phyloP scores from a whole-genome alignment of 1,140 invertebrate species.

The Tetraneura akinire region DNA sequence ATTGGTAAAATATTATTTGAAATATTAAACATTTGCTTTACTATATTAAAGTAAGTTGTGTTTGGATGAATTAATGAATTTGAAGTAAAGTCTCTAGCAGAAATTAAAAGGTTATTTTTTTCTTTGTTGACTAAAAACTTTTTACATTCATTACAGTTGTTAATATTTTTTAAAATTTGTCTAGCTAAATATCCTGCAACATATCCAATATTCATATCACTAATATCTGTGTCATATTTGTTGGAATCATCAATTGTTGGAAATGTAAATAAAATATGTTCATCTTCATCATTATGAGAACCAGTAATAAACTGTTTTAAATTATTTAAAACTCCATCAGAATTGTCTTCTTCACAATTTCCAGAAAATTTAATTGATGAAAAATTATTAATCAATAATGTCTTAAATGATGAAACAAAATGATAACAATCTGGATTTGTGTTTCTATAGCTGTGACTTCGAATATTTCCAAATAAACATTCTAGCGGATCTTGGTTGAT shows the following conservation, averaged over 20 bases:
- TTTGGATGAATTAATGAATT: background rate
- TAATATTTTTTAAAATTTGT: background rate
- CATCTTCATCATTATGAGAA: slow-evolving; percentile 2
- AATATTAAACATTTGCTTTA: background rate
- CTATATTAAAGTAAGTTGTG: background rate
- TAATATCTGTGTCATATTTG: background rate
- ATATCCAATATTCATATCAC: background rate
- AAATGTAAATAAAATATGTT: background rate
- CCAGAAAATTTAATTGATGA: no score
- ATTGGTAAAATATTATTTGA: background rate
- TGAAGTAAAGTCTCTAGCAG: background rate
- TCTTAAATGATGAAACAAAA: slow-evolving; percentile 10
- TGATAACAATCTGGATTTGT: slow-evolving; percentile 9
- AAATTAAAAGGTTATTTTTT: background rate
- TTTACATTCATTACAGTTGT: background rate
- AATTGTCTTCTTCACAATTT: background rate
- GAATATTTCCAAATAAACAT: background rate
- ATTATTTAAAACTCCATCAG: background rate
- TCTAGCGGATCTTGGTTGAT: background rate
- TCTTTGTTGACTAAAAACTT: background rate
- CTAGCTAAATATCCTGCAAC: background rate
- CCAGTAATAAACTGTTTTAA: slow-evolving; percentile 11
- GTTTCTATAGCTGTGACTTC: background rate
- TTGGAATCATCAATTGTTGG: background rate
- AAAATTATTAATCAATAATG: no score